Conservation (phyloP, 1,140 invertebrate species). For the Papilio polyxenes region DNA sequence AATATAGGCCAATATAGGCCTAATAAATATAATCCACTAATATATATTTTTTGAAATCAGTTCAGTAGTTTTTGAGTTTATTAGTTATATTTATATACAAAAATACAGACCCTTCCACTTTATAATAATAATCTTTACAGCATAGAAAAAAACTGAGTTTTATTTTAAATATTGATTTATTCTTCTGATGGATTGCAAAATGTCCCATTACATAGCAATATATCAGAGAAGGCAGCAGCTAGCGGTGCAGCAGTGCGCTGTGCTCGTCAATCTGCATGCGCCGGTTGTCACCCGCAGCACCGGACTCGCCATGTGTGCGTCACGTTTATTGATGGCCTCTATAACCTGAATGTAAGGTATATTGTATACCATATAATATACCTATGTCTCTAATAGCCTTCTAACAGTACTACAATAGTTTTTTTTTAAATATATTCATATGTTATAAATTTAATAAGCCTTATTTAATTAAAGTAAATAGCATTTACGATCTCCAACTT, state of each 20-base stretch:
- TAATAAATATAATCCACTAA: too few species aligned
- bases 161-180: neutral
- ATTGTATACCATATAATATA: neutral
- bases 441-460: too few species aligned
- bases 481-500: too few species aligned
- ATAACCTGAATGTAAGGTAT: neutral
- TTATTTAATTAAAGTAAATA: neutral
- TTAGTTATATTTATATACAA: too few species aligned
- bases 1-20: too few species aligned
- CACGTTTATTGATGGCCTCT: neutral
- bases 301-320: neutral
- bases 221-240: neutral
- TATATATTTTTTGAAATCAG: too few species aligned
- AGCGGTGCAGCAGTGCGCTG: neutral
- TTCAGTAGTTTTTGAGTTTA: too few species aligned
- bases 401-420: neutral
- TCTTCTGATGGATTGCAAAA: neutral
- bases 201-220: neutral
- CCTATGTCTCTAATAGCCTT: neutral
- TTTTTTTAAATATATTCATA: too few species aligned
- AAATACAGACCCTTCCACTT: too few species aligned
- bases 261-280: neutral
- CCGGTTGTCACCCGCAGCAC: neutral
- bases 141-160: too few species aligned
- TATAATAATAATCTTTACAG: too few species aligned